Base-by-base conservation (phyloP, 1,140 invertebrate genomes). In the Achatina immaculata region DNA sequence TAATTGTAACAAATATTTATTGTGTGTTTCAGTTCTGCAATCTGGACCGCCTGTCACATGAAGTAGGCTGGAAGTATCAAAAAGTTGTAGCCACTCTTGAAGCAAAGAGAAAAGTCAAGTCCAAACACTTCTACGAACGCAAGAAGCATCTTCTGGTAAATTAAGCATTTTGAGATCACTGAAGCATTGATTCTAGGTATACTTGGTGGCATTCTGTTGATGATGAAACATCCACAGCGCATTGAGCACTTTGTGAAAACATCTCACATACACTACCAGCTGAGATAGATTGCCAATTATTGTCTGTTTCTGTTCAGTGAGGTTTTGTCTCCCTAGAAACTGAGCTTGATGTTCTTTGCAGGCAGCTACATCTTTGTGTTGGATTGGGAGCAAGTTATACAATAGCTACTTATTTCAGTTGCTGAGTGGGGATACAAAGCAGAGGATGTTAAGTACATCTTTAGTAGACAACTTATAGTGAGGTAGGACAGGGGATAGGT, bases 51-150 rank as follows among this genome's bases (percentile, higher is more conserved):
- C 93, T 99, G 55, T 97, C 97, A 36, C 96, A 98, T 91, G 98
- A 99, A 93, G 98, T 99, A 78, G 99, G 99, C 85, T 99, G 99
- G 99, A 99, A 99, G 92, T 99, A 99, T 93, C 95, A 98, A 90
- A 94, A 95, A 86, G 97, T 99, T 82, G 95, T 99, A 82, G 94
- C 95, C 86, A 96, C 96, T 74, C 92, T 99, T 82, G 98, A 99
- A 91, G 94, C 95, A 86, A 99, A 98, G 93, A 95, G 99, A 84
- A 97, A 98, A 91, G 95, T 97, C 85, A 97, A 96, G 92, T 94
- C 96, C 83, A 94, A 95, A 84, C 92, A 95, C 83, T 94, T 94
- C 89, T 94, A 96, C 80, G 94, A 95, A 87, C 95, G 95, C 91
- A 95, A 96, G 87, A 95, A 95, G 90, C 93, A 94, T 85, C 93